Conservation (phyloP, 2,797 vertebrate species). For the Channa striata region DNA sequence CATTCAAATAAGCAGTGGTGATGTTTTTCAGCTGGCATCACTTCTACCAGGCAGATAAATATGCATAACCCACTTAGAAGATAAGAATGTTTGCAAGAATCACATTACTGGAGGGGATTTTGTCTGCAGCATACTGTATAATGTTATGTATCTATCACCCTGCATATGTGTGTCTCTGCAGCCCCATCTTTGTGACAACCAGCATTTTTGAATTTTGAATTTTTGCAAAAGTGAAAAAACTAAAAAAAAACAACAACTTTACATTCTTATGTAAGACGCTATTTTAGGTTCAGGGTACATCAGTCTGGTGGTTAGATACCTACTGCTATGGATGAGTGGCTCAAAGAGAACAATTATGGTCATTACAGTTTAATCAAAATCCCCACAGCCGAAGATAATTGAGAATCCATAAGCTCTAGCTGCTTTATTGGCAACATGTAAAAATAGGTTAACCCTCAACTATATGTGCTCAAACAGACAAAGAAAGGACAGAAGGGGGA, state of each 20-base stretch:
- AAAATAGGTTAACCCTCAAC: conserved; percentile 65
- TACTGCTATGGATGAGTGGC: conserved; percentile 34
- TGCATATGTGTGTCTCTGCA: not conserved
- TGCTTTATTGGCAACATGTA: conserved; percentile 53
- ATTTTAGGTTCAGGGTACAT: conserved; percentile 51
- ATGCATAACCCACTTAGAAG: conserved; percentile 46
- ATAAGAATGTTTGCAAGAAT: conserved; percentile 31
- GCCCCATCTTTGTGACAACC: conserved; percentile 15
- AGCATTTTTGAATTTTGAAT: conserved; percentile 2
- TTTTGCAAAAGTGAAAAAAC: conserved; percentile 23
- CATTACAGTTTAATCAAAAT: conserved; percentile 52
- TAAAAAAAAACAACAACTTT: conserved; percentile 9
- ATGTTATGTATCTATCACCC: conserved; percentile 40
- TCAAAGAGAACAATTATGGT: conserved; percentile 50
- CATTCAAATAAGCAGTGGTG: not conserved
- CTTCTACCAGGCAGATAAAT: conserved; percentile 35
- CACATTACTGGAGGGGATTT: conserved; percentile 41
- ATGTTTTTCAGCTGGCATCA: conserved; percentile 20
- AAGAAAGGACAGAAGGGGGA: conserved; percentile 37
- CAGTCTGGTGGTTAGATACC: conserved; percentile 45
- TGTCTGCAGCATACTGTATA: conserved; percentile 31
- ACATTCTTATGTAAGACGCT: conserved; percentile 31
- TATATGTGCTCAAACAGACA: conserved; percentile 46
- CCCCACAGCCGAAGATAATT: conserved; percentile 30
- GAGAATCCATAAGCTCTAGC: conserved; percentile 27